Evolutionary conservation across 1,140 invertebrate species (phyloP), one percentile per base, ranked within the genome.

Genomic region (Pygmarrhopalites habei): DNA sequence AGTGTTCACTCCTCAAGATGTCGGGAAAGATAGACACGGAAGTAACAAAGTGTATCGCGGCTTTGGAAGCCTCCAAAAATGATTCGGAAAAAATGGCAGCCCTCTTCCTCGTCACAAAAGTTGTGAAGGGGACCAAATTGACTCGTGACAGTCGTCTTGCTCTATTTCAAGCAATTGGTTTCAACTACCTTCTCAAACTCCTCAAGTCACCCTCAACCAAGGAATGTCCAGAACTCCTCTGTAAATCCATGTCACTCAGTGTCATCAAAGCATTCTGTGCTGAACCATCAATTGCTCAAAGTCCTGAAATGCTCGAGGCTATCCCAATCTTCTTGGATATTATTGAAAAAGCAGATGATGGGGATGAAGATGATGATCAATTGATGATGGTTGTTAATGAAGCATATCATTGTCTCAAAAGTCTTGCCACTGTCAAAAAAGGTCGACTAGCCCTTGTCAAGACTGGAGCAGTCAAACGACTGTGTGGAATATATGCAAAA

Each of bases 41-140:
- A 64, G 86, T 92, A 47, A 84, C 86, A 74, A 90, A 90, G 78
- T 91, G 89, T 75, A 82, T 86, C 52, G 80, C 81, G 25, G 83
- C 90, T 58, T 75, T 93, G 58, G 85, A 88, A 73, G 81, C 81
- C 70, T 87, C 89, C 0, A 82, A 82, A 60, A 87, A 82, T 71
- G 90, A 93, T 75, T 92, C 89, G 0, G 90, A 94, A 77, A 93
- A 92, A 76, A 91, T 94, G 76, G 90, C 90, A 7, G 88, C 86
- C 0, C 78, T 94, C 1, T 91, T 93, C 73, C 86, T 93, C 84
- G 88, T 93, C 28, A 91, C 90, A 0, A 92, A 93, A 75, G 73
- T 92, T 53, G 83, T 92, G 10, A 88, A 89, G 74, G 83, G 82
- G 58, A 86, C 86, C 72, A 85, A 91, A 68, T 87, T 88, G 72